A percentile compares a stretch with the other conserved stretches of the same genome.
phyloP scores from a whole-genome alignment of 2,797 vertebrate genomes.

The Crax fasciolata region DNA sequence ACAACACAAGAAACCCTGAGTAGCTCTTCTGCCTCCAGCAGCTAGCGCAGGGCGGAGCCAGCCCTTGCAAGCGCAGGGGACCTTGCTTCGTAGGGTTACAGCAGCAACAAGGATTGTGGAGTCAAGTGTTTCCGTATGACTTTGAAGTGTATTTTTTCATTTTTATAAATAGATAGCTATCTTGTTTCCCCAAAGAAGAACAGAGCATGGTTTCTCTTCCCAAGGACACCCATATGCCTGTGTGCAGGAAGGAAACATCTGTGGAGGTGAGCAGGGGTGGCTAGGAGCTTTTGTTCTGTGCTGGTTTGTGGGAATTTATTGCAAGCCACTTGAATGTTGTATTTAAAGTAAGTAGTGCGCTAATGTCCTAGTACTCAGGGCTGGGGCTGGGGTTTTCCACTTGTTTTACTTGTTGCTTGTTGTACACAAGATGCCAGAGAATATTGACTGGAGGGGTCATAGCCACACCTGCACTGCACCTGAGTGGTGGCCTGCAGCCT shows the following conservation, averaged over 20 bases:
- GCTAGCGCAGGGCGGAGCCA: neutral
- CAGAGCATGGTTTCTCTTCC: neutral
- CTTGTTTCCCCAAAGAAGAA: neutral
- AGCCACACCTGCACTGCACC: neutral
- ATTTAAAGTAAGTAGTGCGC: neutral
- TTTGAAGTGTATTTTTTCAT: neutral
- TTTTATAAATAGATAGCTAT: neutral
- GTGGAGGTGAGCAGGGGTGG: neutral
- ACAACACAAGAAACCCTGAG: neutral
- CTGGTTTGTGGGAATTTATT: neutral
- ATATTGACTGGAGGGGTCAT: neutral
- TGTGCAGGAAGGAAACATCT: conserved; percentile 8
- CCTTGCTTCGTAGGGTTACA: neutral
- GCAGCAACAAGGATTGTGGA: neutral
- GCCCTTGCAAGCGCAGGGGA: fast-evolving
- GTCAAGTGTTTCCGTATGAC: neutral
- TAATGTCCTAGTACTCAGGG: neutral
- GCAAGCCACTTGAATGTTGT: neutral
- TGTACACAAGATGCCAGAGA: neutral
- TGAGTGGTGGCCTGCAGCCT: neutral
- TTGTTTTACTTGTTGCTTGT: neutral
- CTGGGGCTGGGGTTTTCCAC: fast-evolving
- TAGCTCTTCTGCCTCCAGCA: neutral
- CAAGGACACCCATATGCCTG: neutral
- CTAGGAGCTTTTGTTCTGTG: neutral